Percentiles rank a stretch among this genome's conserved stretches.
phyloP scores from a whole-genome alignment of 2,113 vertebrate species.

The Austrofundulus limnaeus region DNA sequence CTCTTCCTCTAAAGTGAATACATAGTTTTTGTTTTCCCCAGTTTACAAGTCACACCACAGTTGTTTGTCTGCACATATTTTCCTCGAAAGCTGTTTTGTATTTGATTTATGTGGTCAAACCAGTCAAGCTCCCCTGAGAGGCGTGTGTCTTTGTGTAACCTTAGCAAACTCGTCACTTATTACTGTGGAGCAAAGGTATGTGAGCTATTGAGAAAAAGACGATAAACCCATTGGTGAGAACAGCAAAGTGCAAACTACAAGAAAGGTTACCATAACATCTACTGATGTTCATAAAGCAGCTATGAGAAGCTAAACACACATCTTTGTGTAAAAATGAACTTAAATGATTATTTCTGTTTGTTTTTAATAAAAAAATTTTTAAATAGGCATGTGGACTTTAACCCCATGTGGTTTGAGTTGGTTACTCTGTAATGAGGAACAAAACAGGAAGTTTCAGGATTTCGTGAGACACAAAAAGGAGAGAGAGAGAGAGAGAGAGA shows the following conservation, averaged over 20 bases:
- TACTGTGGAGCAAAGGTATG: constrained; percentile 14
- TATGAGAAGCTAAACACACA: not conserved
- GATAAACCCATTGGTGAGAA: constrained; percentile 32
- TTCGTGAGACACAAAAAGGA: constrained; percentile 8
- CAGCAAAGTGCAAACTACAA: not conserved
- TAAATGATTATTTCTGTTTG: no score
- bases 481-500: not conserved
- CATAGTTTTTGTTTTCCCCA: not conserved
- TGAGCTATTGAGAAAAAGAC: not conserved
- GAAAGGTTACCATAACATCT: no score
- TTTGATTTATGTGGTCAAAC: constrained; percentile 37
- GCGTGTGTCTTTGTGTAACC: not conserved
- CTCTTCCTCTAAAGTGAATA: not conserved
- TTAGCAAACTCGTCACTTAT: not conserved
- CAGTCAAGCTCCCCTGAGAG: constrained; percentile 24
- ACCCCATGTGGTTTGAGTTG: not conserved
- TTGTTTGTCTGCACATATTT: not conserved
- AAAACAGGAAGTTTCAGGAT: constrained; percentile 11
- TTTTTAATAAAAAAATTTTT: not conserved
- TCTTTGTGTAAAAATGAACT: not conserved
- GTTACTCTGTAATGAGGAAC: constrained; percentile 20
- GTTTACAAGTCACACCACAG: constrained; percentile 1
- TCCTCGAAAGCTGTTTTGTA: not conserved
- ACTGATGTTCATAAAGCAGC: not conserved
- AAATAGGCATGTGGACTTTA: no score